Base-by-base conservation (phyloP, 2,113 vertebrate species). In the Thunnus thynnus region DNA sequence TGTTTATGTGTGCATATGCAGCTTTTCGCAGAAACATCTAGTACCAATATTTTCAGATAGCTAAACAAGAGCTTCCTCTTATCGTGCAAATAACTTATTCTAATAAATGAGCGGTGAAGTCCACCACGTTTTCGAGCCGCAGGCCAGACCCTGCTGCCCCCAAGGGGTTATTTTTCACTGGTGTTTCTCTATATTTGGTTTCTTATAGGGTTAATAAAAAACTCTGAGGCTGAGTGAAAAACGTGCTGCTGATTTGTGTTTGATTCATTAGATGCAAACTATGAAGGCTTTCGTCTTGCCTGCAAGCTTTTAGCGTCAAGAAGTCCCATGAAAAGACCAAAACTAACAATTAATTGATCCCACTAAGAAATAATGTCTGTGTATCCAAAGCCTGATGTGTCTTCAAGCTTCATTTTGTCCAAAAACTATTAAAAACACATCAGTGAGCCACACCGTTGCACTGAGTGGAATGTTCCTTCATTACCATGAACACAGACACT, bases 1-100 rank as follows among this genome's bases (percentile, higher is more conserved):
- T 94, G 91, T 82, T 86, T 67, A 86, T 86, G 83, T 65, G 81
- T 84, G 72, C 69, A 50, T 78, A 75, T 78, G 91, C 85, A 87
- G 72, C 71, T 86, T 87, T 86, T 88, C 89, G 50, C 90, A 91
- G 91, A 91, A 91, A 83, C 82, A 82, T 85, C 57, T 46, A 86
- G 72, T 86, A 82, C 72, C 78, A 86, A 63, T 76, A 54, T 76
- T 79, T 76, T 86, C 58, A 78, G 63, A 73, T 46, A 70, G 66
- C 66, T 57, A 32, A 72, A 63, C 51, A 16, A 82, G 72, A 44
- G 74, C 77, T 88, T 90, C 80, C 88, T 88, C 65, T 78, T 56
- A 4, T 3, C 0, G 2, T 18, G 17, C 48, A 54, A 83, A 72
- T 69, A 41, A 71, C 6, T 6, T 44, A 3, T 1, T 72, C 48